Percentiles rank a stretch among this genome's conserved stretches.
Evolutionary conservation across 1,140 invertebrate species (phyloP).

Genomic region (Helicoverpa armigera): DNA sequence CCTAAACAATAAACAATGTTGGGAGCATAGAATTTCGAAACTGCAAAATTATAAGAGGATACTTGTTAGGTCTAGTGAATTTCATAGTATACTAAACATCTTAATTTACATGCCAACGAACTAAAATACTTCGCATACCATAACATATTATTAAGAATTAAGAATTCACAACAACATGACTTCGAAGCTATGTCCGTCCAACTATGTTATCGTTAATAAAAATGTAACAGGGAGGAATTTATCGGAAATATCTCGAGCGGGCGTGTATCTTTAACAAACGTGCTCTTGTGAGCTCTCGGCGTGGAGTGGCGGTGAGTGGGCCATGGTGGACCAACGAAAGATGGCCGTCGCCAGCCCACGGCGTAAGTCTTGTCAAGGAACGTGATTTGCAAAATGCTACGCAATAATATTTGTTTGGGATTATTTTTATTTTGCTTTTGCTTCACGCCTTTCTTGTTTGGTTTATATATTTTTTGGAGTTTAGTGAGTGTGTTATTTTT

Average conservation of each 20-base stretch:
- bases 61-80: too few species aligned
- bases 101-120: background rate
- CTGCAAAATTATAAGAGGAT: too few species aligned
- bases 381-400: conserved; percentile 34
- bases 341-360: conserved; percentile 7
- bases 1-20: too few species aligned
- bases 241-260: conserved; percentile 61
- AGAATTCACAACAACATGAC: conserved; percentile 13
- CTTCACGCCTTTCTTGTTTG: conserved; percentile 2
- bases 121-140: background rate
- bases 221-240: conserved; percentile 50
- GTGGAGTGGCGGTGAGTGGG: conserved; percentile 39
- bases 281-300: conserved; percentile 27
- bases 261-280: conserved; percentile 48
- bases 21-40: too few species aligned
- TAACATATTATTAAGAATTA: background rate
- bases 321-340: conserved; percentile 17
- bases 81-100: too few species aligned
- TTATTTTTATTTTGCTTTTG: background rate
- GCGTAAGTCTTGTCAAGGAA: conserved; percentile 5
- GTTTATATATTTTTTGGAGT: background rate
- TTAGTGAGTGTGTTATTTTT: background rate
- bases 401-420: conserved; percentile 31
- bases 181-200: conserved; percentile 19
- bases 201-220: conserved; percentile 43